A percentile compares a stretch with the other conserved stretches of the same genome.
Evolutionary conservation across 2,797 vertebrate species (phyloP).

Genomic region (Micromesistius poutassou): DNA sequence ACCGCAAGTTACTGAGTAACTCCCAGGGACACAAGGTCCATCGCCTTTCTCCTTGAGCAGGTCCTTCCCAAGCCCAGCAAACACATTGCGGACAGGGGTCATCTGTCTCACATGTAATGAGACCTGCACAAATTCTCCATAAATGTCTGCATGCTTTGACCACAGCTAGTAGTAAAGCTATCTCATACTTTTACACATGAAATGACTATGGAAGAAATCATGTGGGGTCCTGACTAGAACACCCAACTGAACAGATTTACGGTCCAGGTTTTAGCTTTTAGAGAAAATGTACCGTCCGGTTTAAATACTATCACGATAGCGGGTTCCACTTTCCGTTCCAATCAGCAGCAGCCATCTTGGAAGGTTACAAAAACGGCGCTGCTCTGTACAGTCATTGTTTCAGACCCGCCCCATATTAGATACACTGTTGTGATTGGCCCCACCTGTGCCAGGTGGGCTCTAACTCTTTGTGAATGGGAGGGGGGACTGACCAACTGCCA

Average conservation of each 20-base stretch:
- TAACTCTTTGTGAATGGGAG: too few species aligned
- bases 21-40: neutral
- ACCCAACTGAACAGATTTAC: neutral
- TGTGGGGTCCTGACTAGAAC: neutral
- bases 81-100: neutral
- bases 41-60: neutral
- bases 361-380: too few species aligned
- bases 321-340: too few species aligned
- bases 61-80: neutral
- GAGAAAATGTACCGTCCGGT: too few species aligned
- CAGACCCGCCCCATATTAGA: too few species aligned
- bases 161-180: neutral
- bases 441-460: too few species aligned
- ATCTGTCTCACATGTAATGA: neutral
- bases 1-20: slow-evolving; percentile 1
- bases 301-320: too few species aligned
- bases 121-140: neutral
- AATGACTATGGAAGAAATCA: neutral
- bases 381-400: too few species aligned
- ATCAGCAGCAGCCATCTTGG: too few species aligned
- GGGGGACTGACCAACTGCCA: too few species aligned
- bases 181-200: neutral
- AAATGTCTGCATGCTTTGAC: neutral
- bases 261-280: neutral
- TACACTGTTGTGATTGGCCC: too few species aligned